These are phyloP conservation scores for Falco concolor DNA, from an alignment of 2,797 vertebrate species.

Conservation along the genomic window DNA sequence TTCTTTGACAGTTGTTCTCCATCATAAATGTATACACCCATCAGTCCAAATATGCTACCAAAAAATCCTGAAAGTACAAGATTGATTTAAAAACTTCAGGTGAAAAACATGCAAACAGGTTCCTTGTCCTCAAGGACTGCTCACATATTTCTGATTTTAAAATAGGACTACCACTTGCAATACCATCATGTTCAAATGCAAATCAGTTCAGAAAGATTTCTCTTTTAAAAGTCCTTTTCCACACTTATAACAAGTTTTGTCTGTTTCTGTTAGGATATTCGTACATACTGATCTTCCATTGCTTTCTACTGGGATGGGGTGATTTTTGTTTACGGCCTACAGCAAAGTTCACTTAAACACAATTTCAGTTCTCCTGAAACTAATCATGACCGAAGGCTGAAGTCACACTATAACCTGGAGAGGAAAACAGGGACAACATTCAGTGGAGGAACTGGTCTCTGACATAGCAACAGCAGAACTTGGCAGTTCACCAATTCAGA, in stretches of 20 bases:
- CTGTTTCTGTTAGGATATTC: neutral
- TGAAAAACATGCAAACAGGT: neutral
- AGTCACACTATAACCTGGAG: neutral
- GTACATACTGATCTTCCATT: neutral
- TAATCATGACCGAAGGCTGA: neutral
- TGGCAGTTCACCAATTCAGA: neutral
- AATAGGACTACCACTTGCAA: neutral
- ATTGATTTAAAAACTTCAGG: neutral
- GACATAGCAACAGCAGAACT: neutral
- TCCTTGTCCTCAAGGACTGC: neutral
- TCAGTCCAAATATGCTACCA: constrained; percentile 90
- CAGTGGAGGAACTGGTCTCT: neutral
- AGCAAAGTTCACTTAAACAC: neutral
- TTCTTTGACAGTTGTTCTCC: constrained; percentile 86
- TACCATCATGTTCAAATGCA: neutral
- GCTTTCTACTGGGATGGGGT: neutral
- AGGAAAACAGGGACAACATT: neutral
- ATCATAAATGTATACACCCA: constrained; percentile 91
- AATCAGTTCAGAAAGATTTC: neutral
- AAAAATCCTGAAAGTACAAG: constrained; percentile 83
- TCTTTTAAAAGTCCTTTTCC: neutral
- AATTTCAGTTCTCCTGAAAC: neutral
- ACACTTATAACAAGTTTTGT: neutral
- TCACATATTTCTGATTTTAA: neutral
- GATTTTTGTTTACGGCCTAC: neutral